phyloP scores from a whole-genome alignment of 1,140 invertebrate genomes.

The Drosophila novamexicana region DNA sequence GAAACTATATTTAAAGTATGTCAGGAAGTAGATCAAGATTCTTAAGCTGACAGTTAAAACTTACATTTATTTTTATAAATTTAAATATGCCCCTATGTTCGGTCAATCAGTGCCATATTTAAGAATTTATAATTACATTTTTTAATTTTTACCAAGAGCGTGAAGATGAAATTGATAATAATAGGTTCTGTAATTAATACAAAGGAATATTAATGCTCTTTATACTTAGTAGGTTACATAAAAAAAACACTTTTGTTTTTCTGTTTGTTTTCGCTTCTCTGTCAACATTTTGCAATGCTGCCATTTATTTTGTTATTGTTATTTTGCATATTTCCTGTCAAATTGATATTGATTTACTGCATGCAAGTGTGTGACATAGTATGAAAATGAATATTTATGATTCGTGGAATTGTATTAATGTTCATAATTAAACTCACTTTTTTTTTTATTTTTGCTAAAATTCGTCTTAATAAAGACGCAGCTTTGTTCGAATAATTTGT shows the following conservation, averaged over 20 bases:
- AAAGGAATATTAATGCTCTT: neutral
- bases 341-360: slow-evolving; percentile 47
- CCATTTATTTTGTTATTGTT: neutral
- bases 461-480: too few species aligned
- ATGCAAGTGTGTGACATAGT: slow-evolving; percentile 33
- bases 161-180: too few species aligned
- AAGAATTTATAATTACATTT: too few species aligned
- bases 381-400: slow-evolving; percentile 59
- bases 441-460: neutral
- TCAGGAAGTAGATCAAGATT: too few species aligned
- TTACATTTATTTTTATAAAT: too few species aligned
- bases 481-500: too few species aligned
- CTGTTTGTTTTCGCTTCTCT: neutral
- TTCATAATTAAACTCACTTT: slow-evolving; percentile 55
- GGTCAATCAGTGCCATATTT: too few species aligned
- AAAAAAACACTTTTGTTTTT: neutral
- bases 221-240: too few species aligned
- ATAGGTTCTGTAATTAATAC: neutral
- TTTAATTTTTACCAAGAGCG: too few species aligned
- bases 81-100: too few species aligned
- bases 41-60: too few species aligned
- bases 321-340: slow-evolving; percentile 3
- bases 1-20: too few species aligned
- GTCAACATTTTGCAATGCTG: neutral
- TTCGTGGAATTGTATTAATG: slow-evolving; percentile 51